Evolutionary conservation across 2,113 vertebrate species (phyloP), one percentile per base, ranked within the genome.

Genomic region (Rutilus rutilus): DNA sequence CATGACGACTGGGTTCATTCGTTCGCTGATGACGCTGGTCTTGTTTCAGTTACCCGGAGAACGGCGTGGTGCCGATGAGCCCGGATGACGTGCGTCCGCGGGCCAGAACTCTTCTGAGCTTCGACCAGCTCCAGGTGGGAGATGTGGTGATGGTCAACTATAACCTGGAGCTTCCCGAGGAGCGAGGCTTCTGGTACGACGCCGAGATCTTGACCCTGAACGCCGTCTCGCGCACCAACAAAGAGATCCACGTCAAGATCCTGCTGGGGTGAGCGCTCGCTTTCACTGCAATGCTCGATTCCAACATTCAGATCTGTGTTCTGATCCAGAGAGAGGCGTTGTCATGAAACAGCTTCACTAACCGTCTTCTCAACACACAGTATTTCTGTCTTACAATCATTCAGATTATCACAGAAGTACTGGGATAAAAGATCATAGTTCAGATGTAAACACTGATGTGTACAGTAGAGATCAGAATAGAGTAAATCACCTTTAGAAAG

Each of bases 141-240:
- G 96, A 96, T 92, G 91, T 92, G 14, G 96, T 98, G 87, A 97
- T 99, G 96, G 96, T 98, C 90, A 99, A 98, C 93, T 98, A 99
- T 94, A 99, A 98, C 91, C 94, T 98, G 90, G 98, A 99, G 93
- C 95, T 94, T 5, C 97, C 98, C 15, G 96, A 97, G 85, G 97
- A 99, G 93, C 95, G 98, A 92, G 98, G 98, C 89, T 99, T 99
- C 92, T 99, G 98, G 98, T 99, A 97, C 88, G 97, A 99, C 88
- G 97, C 97, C 47, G 97, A 98, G 94, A 93, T 99, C 90, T 96
- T 96, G 75, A 77, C 93, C 75, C 27, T 98, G 90, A 97, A 96
- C 91, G 96, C 97, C 91, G 91, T 96, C 33, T 97, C 98, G 89
- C 97, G 98, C 90, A 98, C 97, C 92, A 98, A 96, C 92, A 99